phyloP scores from a whole-genome alignment of 2,888 invertebrate species.

The Brachyptera risi region DNA sequence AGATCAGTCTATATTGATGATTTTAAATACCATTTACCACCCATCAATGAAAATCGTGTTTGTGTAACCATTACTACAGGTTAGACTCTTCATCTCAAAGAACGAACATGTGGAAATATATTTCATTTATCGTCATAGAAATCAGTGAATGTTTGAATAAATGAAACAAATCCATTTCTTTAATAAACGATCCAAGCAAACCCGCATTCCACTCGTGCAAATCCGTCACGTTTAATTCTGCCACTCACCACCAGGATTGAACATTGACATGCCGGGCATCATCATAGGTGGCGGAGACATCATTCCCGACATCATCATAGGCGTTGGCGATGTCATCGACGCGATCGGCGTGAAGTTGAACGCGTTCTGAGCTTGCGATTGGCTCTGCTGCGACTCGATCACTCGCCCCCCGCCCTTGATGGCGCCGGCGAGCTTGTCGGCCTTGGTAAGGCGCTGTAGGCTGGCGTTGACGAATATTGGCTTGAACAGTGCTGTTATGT shows the following conservation, averaged over 20 bases:
- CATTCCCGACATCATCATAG: slow-evolving; percentile 40
- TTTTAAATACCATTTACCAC: too few species aligned
- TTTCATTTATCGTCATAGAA: too few species aligned
- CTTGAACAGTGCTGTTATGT: slow-evolving; percentile 64
- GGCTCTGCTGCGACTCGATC: slow-evolving; percentile 37
- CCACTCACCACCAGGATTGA: slow-evolving; percentile 41
- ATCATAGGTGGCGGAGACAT: slow-evolving; percentile 42
- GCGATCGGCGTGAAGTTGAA: slow-evolving; percentile 40
- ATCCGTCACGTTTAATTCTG: too few species aligned
- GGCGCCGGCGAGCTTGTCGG: slow-evolving; percentile 61
- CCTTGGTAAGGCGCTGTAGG: slow-evolving; percentile 62
- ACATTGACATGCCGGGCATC: slow-evolving; percentile 43
- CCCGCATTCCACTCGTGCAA: too few species aligned
- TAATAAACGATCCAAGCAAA: too few species aligned
- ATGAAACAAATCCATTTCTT: too few species aligned
- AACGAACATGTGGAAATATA: too few species aligned
- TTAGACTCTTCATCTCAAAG: too few species aligned
- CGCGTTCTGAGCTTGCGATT: slow-evolving; percentile 25
- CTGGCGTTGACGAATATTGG: slow-evolving; percentile 69
- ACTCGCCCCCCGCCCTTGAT: slow-evolving; percentile 67
- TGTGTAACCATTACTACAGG: too few species aligned
- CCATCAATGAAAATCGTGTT: too few species aligned
- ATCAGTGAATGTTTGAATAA: too few species aligned
- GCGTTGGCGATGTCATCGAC: slow-evolving; percentile 40
- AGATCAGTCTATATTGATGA: too few species aligned